Evolutionary conservation across 2,113 vertebrate genomes (phyloP), one percentile per base, ranked within the genome.

Genomic region (Apteryx mantelli): DNA sequence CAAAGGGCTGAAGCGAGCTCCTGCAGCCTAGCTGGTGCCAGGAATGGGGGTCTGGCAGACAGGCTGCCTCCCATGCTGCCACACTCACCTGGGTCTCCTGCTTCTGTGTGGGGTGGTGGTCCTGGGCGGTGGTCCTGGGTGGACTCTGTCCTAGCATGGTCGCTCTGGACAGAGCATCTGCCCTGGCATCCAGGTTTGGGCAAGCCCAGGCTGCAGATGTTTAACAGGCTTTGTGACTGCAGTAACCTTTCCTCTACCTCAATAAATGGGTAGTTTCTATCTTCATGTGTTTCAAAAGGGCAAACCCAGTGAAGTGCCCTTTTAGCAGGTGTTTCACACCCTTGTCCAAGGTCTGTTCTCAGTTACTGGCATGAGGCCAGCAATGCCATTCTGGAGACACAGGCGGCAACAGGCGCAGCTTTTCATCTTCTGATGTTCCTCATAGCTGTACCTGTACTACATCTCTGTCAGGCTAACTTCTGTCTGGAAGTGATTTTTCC

Each of bases 141-240:
- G 5, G 32, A 71, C 18, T 15, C 52, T 15, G 28, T 55, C 61
- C 44, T 74, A 66, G 60, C 66, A 55, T 21, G 50, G 20, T 17
- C 44, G 32, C 61, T 50, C 40, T 75, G 32, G 53, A 83, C 84
- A 25, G 18, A 83, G 11, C 2, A 3, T 66, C 13, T 48, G 46
- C 46, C n/a, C 46, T 2, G 4, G 32, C 26, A 65, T 65, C 42
- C 18, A 46, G 65, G 21, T 56, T 71, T 52, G 13, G 44, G 4
- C 38, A 89, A 61, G n/a, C 48, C 30, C 40, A 50, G 1, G 0
- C 14, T 48, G 53, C n/a, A 42, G 0, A 1, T 48, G 13, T 79
- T 9, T 80, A 36, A 70, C 74, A 28, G 11, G 6, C 17, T 56
- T 13, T 86, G 48, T 75, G 36, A 38, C 21, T 74, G 53, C 34